phyloP scores from a whole-genome alignment of 2,113 vertebrate species.

The Amblyornis subalaris region DNA sequence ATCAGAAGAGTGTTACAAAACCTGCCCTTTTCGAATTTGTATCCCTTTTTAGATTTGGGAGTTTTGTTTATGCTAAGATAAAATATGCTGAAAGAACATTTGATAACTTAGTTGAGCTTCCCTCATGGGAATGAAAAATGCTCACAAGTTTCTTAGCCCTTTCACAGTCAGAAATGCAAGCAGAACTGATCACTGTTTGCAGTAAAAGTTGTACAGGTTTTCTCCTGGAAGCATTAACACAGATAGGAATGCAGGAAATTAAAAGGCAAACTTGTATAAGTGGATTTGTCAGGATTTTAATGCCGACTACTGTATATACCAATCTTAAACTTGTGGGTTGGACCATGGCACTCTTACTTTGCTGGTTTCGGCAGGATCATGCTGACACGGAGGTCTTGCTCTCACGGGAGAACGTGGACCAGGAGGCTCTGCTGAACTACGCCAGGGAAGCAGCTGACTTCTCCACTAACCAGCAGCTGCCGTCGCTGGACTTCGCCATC shows the following conservation, averaged over 20 bases:
- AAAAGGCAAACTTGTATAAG: background rate
- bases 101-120: background rate
- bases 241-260: background rate
- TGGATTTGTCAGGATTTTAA: background rate
- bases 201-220: background rate
- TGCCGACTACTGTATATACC: background rate
- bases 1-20: background rate
- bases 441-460: slow-evolving; percentile 93
- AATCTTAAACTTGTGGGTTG: background rate
- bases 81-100: background rate
- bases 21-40: background rate
- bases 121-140: background rate
- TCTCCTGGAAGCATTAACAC: background rate
- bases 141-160: background rate
- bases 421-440: slow-evolving; percentile 88
- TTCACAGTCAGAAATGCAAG: background rate
- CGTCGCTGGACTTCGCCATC: slow-evolving; percentile 92
- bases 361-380: slow-evolving; percentile 81
- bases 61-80: background rate
- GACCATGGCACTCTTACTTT: background rate
- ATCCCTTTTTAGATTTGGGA: background rate
- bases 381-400: slow-evolving; percentile 90
- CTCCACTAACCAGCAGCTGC: slow-evolving; percentile 95
- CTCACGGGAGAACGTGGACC: slow-evolving; percentile 94
- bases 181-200: background rate